phyloP scores from a whole-genome alignment of 2,113 vertebrate species.

The Corythaixoides concolor region DNA sequence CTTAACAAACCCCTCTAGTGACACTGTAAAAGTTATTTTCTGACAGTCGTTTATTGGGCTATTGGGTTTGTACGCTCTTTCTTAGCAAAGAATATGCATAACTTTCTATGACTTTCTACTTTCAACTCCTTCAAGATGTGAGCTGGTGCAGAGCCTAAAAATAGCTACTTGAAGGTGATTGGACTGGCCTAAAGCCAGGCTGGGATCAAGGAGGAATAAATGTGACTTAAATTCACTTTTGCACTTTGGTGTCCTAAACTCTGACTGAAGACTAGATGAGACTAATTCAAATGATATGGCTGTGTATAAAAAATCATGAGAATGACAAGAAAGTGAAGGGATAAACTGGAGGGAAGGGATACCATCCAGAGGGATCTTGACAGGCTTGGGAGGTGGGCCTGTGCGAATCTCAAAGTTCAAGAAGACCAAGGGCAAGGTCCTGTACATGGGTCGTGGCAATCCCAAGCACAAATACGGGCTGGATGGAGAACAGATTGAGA shows the following conservation, averaged over 20 bases:
- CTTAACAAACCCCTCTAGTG: not conserved
- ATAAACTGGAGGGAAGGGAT: no score
- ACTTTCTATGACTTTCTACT: not conserved
- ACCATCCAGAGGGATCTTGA: no score
- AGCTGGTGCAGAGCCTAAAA: slow-evolving; percentile 28
- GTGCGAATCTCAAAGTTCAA: no score
- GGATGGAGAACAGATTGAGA: no score
- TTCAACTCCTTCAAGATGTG: not conserved
- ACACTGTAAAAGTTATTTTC: not conserved
- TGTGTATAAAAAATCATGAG: not conserved
- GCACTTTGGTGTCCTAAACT: not conserved
- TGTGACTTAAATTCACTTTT: slow-evolving; percentile 14
- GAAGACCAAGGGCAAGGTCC: no score
- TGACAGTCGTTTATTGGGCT: not conserved
- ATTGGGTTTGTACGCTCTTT: not conserved
- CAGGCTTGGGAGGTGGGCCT: no score
- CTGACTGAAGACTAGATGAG: not conserved
- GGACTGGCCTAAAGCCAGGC: slow-evolving; percentile 2
- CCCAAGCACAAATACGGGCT: no score
- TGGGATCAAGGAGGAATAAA: slow-evolving; percentile 22
- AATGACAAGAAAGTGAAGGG: not conserved
- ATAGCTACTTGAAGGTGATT: not conserved
- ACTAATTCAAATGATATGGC: not conserved
- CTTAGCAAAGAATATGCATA: not conserved
- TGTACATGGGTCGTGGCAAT: no score